phyloP scores from a whole-genome alignment of 2,888 invertebrate species.

The Proisotoma minuta region DNA sequence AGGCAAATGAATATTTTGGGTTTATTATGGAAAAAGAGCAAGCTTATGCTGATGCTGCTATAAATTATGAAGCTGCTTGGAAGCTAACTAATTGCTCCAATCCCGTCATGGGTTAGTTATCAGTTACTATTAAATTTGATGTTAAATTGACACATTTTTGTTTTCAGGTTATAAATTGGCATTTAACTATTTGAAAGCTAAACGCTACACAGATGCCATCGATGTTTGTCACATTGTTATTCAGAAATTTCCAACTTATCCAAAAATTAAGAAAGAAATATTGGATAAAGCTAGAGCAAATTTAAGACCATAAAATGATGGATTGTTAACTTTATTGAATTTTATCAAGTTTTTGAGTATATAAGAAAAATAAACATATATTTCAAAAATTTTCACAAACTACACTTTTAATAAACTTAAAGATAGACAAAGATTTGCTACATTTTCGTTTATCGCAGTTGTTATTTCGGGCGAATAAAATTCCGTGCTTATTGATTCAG shows the following conservation, averaged over 20 bases:
- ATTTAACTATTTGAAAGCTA: slow-evolving; percentile 83
- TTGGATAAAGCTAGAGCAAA: slow-evolving; percentile 80
- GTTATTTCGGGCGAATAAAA: not conserved
- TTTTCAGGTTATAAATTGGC: slow-evolving; percentile 77
- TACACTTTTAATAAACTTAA: too few species aligned
- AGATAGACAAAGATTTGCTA: too few species aligned
- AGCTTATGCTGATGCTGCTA: slow-evolving; percentile 76
- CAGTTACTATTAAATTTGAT: not conserved
- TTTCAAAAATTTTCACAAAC: too few species aligned
- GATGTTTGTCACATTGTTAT: slow-evolving; percentile 82
- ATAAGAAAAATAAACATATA: too few species aligned
- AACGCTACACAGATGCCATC: slow-evolving; percentile 82
- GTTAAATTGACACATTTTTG: not conserved
- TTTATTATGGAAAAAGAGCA: slow-evolving; percentile 87
- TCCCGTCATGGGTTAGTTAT: slow-evolving; percentile 64
- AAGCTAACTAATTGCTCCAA: slow-evolving; percentile 73
- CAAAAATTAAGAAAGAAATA: slow-evolving; percentile 86
- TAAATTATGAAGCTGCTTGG: slow-evolving; percentile 83
- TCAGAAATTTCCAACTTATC: slow-evolving; percentile 76
- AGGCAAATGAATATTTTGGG: slow-evolving; percentile 84
- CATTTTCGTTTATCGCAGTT: too few species aligned
- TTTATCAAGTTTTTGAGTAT: too few species aligned
- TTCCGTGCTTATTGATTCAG: not conserved
- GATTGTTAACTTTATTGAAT: too few species aligned
- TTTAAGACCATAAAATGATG: slow-evolving; percentile 55